Percentiles rank a stretch among this genome's conserved stretches.
Conservation (phyloP, 1,140 invertebrate genomes). For the Pseudomyrmex concolor region DNA sequence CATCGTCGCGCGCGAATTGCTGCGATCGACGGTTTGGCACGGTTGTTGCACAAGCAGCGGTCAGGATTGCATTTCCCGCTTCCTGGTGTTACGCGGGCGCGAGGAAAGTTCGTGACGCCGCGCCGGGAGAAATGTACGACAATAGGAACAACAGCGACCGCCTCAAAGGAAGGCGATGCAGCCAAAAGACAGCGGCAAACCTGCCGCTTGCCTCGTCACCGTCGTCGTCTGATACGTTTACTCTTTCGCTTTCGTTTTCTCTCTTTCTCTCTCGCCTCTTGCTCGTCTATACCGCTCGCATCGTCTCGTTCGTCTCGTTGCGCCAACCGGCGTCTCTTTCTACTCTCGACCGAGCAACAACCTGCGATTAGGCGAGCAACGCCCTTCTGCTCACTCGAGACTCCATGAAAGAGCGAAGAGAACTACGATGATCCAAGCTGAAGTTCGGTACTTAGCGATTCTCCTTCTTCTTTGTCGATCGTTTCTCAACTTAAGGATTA, state of each 20-base stretch:
- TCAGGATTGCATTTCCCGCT: constrained; percentile 28
- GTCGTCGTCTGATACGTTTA: constrained; percentile 42
- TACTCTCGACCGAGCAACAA: constrained; percentile 48
- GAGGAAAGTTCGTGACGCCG: constrained; percentile 33
- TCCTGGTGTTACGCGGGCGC: constrained; percentile 29
- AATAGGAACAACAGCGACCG: constrained; percentile 1
- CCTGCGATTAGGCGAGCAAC: constrained; percentile 42
- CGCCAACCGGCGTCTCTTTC: constrained; percentile 37
- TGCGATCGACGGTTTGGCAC: background rate
- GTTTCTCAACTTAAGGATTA: constrained; percentile 11
- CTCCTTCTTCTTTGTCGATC: background rate
- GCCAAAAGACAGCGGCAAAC: background rate
- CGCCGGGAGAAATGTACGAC: background rate
- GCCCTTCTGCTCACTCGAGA: constrained; percentile 37
- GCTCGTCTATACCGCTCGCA: background rate
- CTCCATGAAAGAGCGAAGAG: constrained; percentile 26
- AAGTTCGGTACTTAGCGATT: constrained; percentile 52
- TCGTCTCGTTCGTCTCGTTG: constrained; percentile 17
- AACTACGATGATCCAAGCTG: constrained; percentile 25
- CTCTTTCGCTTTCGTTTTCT: constrained; percentile 20
- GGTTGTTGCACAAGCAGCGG: constrained; percentile 3
- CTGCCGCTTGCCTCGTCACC: constrained; percentile 21
- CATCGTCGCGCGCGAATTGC: constrained; percentile 6
- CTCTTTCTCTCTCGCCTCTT: background rate
- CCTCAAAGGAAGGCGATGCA: background rate